A percentile compares a stretch with the other conserved stretches of the same genome.
These are phyloP conservation scores for Halocynthia aurantium DNA, from an alignment of 23 tunicate genomes.

Conservation along the genomic window DNA sequence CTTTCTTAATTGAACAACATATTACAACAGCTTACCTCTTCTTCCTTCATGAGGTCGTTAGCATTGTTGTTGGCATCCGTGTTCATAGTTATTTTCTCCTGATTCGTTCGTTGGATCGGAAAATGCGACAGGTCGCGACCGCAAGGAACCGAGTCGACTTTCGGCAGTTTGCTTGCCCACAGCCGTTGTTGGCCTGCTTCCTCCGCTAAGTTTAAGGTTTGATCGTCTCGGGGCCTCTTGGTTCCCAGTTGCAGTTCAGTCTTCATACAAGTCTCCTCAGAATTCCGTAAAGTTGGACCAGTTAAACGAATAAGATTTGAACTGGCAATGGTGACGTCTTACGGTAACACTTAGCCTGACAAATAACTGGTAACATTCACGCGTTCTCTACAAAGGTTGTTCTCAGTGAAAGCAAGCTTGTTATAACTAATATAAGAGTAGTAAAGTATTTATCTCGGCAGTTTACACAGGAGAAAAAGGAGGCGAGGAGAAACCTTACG, in stretches of 20 bases:
- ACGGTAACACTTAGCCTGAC: no score
- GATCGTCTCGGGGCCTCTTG: slow-evolving; percentile 24
- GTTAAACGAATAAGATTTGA: no score
- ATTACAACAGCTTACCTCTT: slow-evolving; percentile 38
- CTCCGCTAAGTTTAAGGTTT: slow-evolving; percentile 3
- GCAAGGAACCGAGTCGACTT: slow-evolving; percentile 8
- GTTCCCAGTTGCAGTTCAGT: slow-evolving; percentile 12
- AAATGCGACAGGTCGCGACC: slow-evolving; percentile 4
- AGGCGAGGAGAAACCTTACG: no score
- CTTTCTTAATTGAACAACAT: background rate
- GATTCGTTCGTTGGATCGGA: background rate
- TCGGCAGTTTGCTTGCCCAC: slow-evolving; percentile 22
- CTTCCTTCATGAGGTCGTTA: slow-evolving; percentile 39
- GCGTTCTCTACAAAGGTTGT: no score
- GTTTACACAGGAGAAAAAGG: no score
- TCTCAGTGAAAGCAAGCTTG: no score
- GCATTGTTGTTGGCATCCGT: slow-evolving; percentile 49
- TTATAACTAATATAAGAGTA: no score
- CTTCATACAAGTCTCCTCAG: slow-evolving; percentile 12
- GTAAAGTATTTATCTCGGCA: no score
- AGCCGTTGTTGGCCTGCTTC: slow-evolving; percentile 4
- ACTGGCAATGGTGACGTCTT: no score
- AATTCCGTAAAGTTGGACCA: no score
- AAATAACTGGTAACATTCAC: no score
- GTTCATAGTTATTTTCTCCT: slow-evolving; percentile 26